Evolutionary conservation across 2,797 vertebrate genomes (phyloP), one percentile per base, ranked within the genome.

Genomic region (Danio kyathit): DNA sequence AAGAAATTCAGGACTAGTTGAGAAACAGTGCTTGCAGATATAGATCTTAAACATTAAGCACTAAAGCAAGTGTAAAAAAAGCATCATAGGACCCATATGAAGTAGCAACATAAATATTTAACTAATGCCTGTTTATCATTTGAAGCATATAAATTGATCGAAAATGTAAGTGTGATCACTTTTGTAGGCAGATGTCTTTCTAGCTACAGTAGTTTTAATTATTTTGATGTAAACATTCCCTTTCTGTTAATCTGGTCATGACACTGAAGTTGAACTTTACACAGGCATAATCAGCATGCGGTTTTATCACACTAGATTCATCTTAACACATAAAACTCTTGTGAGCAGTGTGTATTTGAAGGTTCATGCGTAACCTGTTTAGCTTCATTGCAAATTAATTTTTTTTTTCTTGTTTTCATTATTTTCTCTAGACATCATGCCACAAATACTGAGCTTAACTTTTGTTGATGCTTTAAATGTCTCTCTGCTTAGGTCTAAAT

Each of bases 371-470:
- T 10, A 21, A 19, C 44, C 7, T 5, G 1, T 7, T 29, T 69
- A 49, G 0, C 16, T 12, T 71, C 6, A 41, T 40, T 71, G 6
- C 5, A 41, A 54, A 6, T 38, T 8, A n/a, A n/a, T 14, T 29
- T 40, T 51, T 17, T 41, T 17, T 7, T 56, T 71, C 7, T 41
- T 12, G 8, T 29, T 1, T 8, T 14, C 7, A 48, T 69, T 2
- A 9, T 67, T 67, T 54, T 71, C 49, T 17, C 29, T 41, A 12
- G 51, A 71, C n/a, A 54, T 41, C 8, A 71, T 71, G 49, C 6
- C 54, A 46, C 1, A 66, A 66, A 66, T 13, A 46, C 44, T 66
- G 1, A 13, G 11, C 11, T 44, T 2, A 21, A 12, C 43, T 66
- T 19, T n/a, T 17, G 7, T 1, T 65, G 41, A 43, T n/a, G 11